Evolutionary conservation across 2,797 vertebrate genomes (phyloP), one percentile per base, ranked within the genome.

Genomic region (Sebastes itinus): DNA sequence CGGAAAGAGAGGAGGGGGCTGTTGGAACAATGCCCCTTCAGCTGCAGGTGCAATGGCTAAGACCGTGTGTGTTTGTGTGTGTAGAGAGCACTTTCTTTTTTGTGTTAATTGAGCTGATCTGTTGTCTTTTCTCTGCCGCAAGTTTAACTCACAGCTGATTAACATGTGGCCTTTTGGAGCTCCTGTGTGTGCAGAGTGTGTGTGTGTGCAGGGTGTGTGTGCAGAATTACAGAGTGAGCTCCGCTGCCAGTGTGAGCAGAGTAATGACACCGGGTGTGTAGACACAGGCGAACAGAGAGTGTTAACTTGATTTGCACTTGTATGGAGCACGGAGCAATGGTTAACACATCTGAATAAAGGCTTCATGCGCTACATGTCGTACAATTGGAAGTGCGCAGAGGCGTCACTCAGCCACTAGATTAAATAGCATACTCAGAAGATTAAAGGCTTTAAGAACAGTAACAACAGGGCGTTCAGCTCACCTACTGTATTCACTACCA

Each of bases 41-140:
- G 91, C 94, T 95, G 95, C 95, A 96, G 95, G 95, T 96, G 95
- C 94, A 95, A 84, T 89, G 86, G 82, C 90, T 91, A 85, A 65
- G 63, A 85, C 63, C 23, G 79, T 64, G 69, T 84, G 80, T 86
- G 89, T 86, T 83, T 71, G 85, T 75, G 77, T 49, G 68, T 81
- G 68, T 18, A 71, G 67, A 54, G 78, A 89, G 83, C 82, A 85
- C 92, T 95, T 94, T 92, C 94, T 95, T 96, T 96, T 95, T 95
- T 95, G 95, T 95, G 95, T 94, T 95, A 94, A 96, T 95, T 94
- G 94, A 94, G 94, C 93, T 94, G 94, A 94, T 94, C 92, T 95
- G 93, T 95, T 95, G 94, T 95, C 93, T 95, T 93, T 93, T 94
- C 88, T 91, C 84, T 87, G 87, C 91, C 89, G 93, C 91, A 93